A percentile compares a stretch with the other conserved stretches of the same genome.
Evolutionary conservation across 1,140 invertebrate genomes (phyloP).

Genomic region (Solen grandis): DNA sequence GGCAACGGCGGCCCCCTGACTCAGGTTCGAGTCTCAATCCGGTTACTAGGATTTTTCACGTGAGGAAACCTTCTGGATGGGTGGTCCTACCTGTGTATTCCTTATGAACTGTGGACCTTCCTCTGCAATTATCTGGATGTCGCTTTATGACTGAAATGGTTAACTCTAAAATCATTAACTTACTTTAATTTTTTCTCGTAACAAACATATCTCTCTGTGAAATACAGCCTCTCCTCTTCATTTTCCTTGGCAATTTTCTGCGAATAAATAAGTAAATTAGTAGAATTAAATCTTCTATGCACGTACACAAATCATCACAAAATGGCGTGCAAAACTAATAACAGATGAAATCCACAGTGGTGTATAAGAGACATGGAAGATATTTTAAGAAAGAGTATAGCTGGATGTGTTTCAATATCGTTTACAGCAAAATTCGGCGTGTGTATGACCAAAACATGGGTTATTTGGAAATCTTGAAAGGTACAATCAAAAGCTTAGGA

Average conservation of each 20-base stretch:
- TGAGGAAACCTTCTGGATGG: no score
- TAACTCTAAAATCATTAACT: neutral
- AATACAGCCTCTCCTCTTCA: slow-evolving; percentile 39
- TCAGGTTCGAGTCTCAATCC: neutral
- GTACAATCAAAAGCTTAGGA: no score
- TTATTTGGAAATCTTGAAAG: no score
- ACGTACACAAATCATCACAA: neutral
- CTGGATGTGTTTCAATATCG: neutral
- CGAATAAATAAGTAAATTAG: neutral
- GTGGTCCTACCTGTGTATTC: no score
- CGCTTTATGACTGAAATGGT: neutral
- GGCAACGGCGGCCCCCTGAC: neutral
- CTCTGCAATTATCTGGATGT: no score
- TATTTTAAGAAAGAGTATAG: neutral
- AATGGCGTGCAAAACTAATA: neutral
- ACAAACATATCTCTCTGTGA: slow-evolving; percentile 34
- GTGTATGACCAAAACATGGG: no score
- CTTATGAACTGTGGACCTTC: no score
- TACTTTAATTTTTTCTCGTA: slow-evolving; percentile 47
- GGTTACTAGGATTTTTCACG: no score
- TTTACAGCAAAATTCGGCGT: neutral
- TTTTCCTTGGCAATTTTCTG: slow-evolving; percentile 45
- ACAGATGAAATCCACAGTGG: neutral
- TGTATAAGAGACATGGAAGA: neutral
- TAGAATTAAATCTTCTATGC: neutral